A percentile compares a stretch with the other conserved stretches of the same genome.
These are phyloP conservation scores for Dicerorhinus sumatrensis DNA, from an alignment of 2,113 vertebrate genomes.

Conservation along the genomic window DNA sequence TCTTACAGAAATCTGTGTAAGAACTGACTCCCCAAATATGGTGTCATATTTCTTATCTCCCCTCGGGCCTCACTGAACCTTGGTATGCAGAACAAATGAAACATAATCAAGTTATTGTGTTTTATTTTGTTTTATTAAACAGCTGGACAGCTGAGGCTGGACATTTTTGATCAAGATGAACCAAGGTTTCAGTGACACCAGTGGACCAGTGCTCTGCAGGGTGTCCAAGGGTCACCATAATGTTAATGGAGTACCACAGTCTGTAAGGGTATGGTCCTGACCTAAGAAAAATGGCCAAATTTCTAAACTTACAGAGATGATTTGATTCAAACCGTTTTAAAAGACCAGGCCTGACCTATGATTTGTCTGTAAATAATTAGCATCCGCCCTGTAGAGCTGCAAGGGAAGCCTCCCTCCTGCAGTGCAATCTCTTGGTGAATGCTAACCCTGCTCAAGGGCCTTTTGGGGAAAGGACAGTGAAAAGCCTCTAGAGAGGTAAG, in stretches of 20 bases:
- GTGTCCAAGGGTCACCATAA: constrained; percentile 10
- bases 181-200: neutral
- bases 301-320: neutral
- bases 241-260: neutral
- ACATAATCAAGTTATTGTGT: neutral
- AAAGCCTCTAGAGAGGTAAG: constrained; percentile 87
- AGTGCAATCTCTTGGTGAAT: constrained; percentile 76
- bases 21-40: neutral
- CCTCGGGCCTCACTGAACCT: constrained; percentile 1
- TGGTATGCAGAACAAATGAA: constrained; percentile 38
- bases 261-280: neutral
- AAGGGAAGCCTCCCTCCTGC: constrained; percentile 72
- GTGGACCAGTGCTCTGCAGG: neutral
- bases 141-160: neutral
- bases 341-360: constrained; percentile 77
- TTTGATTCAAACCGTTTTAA: constrained; percentile 53
- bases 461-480: constrained; percentile 82
- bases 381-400: constrained; percentile 71
- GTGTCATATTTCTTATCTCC: neutral
- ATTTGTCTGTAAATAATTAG: constrained; percentile 73
- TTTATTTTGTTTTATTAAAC: neutral
- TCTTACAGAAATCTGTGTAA: neutral
- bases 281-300: neutral
- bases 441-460: constrained; percentile 77
- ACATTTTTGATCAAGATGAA: neutral